Conservation (phyloP, 2,888 invertebrate species). For the Lissonota sp. region DNA sequence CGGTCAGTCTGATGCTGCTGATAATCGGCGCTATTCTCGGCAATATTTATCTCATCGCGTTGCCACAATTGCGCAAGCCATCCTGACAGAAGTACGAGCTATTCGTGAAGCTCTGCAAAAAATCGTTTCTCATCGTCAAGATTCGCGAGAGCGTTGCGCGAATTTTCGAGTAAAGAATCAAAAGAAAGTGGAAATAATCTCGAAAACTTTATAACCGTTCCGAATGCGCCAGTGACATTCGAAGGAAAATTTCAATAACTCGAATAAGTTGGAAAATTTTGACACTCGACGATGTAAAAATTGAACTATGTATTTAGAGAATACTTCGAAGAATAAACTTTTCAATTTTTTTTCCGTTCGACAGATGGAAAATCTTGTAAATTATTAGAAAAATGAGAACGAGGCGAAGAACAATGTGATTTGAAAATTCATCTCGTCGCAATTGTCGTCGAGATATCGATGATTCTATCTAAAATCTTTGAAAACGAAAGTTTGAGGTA, state of each 20-base stretch:
- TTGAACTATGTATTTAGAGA: too few relatives aligned
- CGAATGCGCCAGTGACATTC: too few relatives aligned
- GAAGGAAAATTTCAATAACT: not conserved
- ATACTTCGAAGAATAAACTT: not conserved
- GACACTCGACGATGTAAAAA: not conserved
- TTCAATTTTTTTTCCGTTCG: not conserved
- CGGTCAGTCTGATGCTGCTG: constrained; percentile 79
- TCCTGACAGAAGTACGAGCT: constrained; percentile 82
- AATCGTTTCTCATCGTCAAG: constrained; percentile 81
- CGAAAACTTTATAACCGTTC: not conserved
- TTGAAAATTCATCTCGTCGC: constrained; percentile 24
- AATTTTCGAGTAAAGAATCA: constrained; percentile 77
- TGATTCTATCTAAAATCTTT: constrained; percentile 10
- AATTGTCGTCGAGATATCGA: constrained; percentile 30
- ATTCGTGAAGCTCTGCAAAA: constrained; percentile 80
- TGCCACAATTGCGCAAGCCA: constrained; percentile 79
- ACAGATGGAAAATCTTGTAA: constrained; percentile 41
- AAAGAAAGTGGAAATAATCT: not conserved
- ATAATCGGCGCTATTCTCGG: constrained; percentile 81
- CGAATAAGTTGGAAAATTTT: not conserved
- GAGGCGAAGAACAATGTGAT: constrained; percentile 7
- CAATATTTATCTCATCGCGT: constrained; percentile 81
- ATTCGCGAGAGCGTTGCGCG: constrained; percentile 79
- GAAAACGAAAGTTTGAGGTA: not conserved
- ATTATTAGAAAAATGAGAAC: constrained; percentile 25